Conservation (phyloP, 2,888 invertebrate species). For the Margaritifera margaritifera region DNA sequence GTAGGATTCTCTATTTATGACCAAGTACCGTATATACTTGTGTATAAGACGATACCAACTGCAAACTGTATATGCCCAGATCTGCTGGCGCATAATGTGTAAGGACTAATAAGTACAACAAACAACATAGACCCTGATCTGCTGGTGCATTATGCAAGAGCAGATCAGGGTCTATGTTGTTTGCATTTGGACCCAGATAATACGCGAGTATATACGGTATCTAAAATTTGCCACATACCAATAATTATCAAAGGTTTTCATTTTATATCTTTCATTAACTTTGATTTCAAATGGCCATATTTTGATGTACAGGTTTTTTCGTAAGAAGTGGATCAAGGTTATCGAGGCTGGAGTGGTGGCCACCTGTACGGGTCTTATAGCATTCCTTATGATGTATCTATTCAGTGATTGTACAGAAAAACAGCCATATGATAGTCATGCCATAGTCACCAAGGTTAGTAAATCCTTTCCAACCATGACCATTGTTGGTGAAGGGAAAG, state of each 20-base stretch:
- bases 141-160: too few species aligned
- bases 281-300: not conserved
- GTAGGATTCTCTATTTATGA: too few species aligned
- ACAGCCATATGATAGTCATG: constrained; percentile 49
- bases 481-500: not conserved
- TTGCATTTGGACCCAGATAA: too few species aligned
- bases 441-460: constrained; percentile 52
- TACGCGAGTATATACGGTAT: too few species aligned
- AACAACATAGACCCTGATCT: too few species aligned
- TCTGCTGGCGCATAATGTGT: too few species aligned
- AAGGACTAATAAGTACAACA: too few species aligned
- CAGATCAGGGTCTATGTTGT: too few species aligned
- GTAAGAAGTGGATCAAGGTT: constrained; percentile 83
- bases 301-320: constrained; percentile 55
- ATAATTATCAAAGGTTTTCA: not conserved
- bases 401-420: constrained; percentile 87
- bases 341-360: constrained; percentile 90
- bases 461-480: not conserved
- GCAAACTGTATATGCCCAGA: too few species aligned
- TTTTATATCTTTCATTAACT: not conserved
- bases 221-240: too few species aligned
- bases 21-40: too few species aligned
- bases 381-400: constrained; percentile 89
- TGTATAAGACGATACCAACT: too few species aligned
- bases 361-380: constrained; percentile 86